Percentiles rank a stretch among this genome's conserved stretches.
Evolutionary conservation across 2,113 vertebrate genomes (phyloP).

Genomic region (Sinocyclocheilus grahami): DNA sequence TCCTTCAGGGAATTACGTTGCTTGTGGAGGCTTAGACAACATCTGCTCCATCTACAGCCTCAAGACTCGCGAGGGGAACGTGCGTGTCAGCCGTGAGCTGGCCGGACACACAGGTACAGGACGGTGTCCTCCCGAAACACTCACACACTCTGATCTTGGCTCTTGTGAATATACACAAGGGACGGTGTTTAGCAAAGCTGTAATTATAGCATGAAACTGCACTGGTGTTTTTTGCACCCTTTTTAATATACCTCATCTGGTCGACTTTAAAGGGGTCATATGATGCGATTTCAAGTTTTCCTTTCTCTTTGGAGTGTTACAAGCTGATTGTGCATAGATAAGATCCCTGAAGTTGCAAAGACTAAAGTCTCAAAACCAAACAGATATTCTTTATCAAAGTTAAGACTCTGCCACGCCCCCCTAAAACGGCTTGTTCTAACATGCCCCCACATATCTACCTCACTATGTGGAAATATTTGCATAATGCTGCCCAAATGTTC

Average conservation of each 20-base stretch:
- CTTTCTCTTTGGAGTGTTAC: no score
- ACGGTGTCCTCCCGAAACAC: neutral
- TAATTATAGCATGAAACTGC: neutral
- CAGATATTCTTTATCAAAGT: no score
- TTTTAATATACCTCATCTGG: neutral
- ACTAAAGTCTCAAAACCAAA: no score
- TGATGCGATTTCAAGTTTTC: no score
- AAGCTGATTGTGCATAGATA: no score
- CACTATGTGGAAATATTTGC: no score
- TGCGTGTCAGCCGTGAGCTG: constrained; percentile 96
- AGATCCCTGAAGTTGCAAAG: no score
- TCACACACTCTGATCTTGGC: neutral
- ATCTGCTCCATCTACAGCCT: constrained; percentile 99
- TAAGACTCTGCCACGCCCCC: no score
- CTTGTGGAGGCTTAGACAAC: constrained; percentile 98
- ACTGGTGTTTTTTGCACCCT: neutral
- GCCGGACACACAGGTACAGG: constrained; percentile 94
- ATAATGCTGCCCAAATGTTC: no score
- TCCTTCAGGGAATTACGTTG: constrained; percentile 98
- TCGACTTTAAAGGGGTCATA: neutral
- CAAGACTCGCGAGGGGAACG: constrained; percentile 98
- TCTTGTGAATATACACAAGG: neutral
- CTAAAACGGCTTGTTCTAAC: no score
- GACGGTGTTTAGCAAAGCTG: neutral
- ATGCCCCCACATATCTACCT: no score